These are phyloP conservation scores for Mustelus asterias DNA, from an alignment of 2,113 vertebrate genomes.

Conservation along the genomic window DNA sequence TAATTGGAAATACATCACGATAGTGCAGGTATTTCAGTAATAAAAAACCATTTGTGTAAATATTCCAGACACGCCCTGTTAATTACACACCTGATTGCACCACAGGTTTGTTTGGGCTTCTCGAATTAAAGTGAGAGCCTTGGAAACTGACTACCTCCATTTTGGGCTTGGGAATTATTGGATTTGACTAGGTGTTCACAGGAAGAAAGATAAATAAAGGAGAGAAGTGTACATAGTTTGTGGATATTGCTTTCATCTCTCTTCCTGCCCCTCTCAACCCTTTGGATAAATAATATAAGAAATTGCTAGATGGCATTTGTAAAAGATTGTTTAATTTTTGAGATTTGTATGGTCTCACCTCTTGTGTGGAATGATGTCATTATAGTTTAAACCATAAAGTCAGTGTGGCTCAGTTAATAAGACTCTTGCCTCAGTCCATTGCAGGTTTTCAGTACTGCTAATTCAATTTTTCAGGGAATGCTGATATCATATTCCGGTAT, in stretches of 20 bases:
- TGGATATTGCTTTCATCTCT: not conserved
- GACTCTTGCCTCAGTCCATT: not conserved
- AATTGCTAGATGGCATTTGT: not conserved
- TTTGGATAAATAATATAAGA: not conserved
- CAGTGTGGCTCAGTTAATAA: not conserved
- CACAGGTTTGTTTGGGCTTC: not conserved
- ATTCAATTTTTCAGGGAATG: not conserved
- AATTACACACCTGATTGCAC: not conserved
- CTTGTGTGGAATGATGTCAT: no score
- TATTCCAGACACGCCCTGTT: not conserved
- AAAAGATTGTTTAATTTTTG: not conserved
- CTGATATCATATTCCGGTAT: not conserved
- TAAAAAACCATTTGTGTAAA: not conserved
- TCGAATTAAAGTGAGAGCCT: not conserved
- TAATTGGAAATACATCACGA: not conserved
- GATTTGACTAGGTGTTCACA: not conserved
- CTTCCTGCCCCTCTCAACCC: not conserved
- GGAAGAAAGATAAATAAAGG: not conserved
- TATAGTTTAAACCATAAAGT: not conserved
- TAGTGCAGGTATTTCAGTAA: not conserved
- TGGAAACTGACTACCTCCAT: not conserved
- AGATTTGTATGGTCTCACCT: not conserved
- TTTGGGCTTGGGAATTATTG: not conserved
- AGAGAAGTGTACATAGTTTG: not conserved
- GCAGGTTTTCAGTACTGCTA: not conserved